Base-by-base conservation (phyloP, 2,888 invertebrate species). In the Allygus modestus region DNA sequence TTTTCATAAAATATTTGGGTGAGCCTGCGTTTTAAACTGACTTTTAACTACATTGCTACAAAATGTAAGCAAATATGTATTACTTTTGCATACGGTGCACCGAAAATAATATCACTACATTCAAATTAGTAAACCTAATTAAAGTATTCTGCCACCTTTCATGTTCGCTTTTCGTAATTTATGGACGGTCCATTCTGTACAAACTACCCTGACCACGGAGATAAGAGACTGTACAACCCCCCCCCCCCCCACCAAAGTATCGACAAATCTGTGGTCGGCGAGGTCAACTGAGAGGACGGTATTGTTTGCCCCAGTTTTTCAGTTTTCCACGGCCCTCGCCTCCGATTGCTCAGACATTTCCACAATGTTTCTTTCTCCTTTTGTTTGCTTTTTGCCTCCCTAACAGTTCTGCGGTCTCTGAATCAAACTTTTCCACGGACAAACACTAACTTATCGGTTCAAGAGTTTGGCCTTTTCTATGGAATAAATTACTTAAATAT, bases 301-400 rank as follows among this genome's bases (percentile, higher is more conserved):
- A 65, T 31, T 65, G 65, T 31, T 65, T 28, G 65, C 31, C 65
- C 65, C 65, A 65, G 65, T 65, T 65, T 65, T 65, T 65, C 65
- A 65, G 65, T 65, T 65, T 65, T 31, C 65, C 65, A 58, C 58
- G 12, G 26, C 28, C 15, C 65, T 28, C 58, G 31, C 15, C 65
- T 15, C 26, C 28, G 65, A 28, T 65, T 65, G 65, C 12, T 65
- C 17, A 31, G n/a, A 0, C 17, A 65, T 28, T 65, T 65, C 15
- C 58, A 15, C 65, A 31, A 26, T 15, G 17, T 31, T 65, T 28
- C 31, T 65, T 15, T 31, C 23, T 58, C 15, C 7, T 4, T 5
- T 23, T 23, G 65, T 65, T 65, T 65, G 20, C 23, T 54, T 54
- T 23, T 54, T 54, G 20, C 54, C n/a, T 7, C 20, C 54, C 54